Evolutionary conservation across 2,797 vertebrate species (phyloP), one percentile per base, ranked within the genome.

Genomic region (Rhodeus uyekii): DNA sequence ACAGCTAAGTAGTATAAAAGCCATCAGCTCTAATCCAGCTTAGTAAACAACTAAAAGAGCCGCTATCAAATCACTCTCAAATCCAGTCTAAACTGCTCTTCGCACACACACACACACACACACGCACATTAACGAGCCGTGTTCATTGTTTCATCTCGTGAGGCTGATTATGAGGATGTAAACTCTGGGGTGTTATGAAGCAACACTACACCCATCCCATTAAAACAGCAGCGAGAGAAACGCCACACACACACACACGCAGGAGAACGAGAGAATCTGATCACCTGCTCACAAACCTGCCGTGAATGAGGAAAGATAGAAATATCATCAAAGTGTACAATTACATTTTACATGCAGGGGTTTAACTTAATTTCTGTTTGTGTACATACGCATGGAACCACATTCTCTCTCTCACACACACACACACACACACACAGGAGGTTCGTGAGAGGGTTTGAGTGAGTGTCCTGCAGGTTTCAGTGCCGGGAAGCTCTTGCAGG

Each of bases 41-140:
- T 74, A 85, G 78, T 85, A 88, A 85, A 82, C 76, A 84, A 78
- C 86, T 85, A 80, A 87, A 86, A 81, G 77, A 88, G 72, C 79
- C 34, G 61, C 81, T 73, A 82, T 86, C 72, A 82, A 84, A 88
- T 79, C 72, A n/a, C 73, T 55, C 87, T 82, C 74, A 79, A 85
- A 79, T 86, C 78, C 78, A 68, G 68, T 74, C 81, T 67, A 27
- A 83, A 82, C 73, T 44, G 60, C 77, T 63, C 42, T 22, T 71
- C 19, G 77, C 38, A 67, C 77, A 79, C 36, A 76, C 58, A 60
- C 63, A 38, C 12, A 75, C 58, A 76, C 38, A 81, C 29, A 73
- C 38, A n/a, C 42, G 36, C 61, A 50, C 71, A 55, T 72, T 27
- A 68, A 60, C 34, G 22, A 39, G 39, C 36, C 16, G 7, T 13